Evolutionary conservation across 2,113 vertebrate species (phyloP), one percentile per base, ranked within the genome.

Genomic region (Lophotis ruficrista): DNA sequence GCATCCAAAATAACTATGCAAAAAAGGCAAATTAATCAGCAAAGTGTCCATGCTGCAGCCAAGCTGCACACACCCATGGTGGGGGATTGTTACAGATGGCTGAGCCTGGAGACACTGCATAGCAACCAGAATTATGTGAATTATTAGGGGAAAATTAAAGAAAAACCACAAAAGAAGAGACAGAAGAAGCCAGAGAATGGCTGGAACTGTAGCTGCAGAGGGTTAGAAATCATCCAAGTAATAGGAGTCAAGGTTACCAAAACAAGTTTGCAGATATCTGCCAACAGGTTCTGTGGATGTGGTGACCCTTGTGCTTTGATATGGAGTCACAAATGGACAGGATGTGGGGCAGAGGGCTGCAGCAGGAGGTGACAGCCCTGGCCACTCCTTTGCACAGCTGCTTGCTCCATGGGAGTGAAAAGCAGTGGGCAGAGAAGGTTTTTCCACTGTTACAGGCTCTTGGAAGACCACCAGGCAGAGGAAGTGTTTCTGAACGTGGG

Each of bases 91-190:
- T 94, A 85, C 70, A 68, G 75, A 73, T 15, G 4, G 78, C 81
- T 93, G 80, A 95, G 87, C 84, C 71, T 90, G 78, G 87, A 90
- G 94, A 88, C 76, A 76, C 66, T 83, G 91, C 93, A 93, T 95
- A 95, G 95, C 94, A 96, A 96, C 94, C n/a, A 82, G 61, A 87
- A 90, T 82, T 69, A n/a, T 37, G 35, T 35, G 70, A 87, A 87
- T 7, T 79, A 93, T 92, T 88, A 90, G 70, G 61, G 22, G 35
- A 10, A 77, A 93, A 92, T 54, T 38, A 84, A 91, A 90, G 66
- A 71, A 89, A 90, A 95, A 62, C 0, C 45, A 73, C 47, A 51
- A 22, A 87, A 83, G 41, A 72, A 41, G 54, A 89, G 35, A 35
- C 12, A 53, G 72, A 84, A 93, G 70, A 20, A 75, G 58, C 28